Conservation (phyloP, 2,888 invertebrate species). For the Cetonia aurata region DNA sequence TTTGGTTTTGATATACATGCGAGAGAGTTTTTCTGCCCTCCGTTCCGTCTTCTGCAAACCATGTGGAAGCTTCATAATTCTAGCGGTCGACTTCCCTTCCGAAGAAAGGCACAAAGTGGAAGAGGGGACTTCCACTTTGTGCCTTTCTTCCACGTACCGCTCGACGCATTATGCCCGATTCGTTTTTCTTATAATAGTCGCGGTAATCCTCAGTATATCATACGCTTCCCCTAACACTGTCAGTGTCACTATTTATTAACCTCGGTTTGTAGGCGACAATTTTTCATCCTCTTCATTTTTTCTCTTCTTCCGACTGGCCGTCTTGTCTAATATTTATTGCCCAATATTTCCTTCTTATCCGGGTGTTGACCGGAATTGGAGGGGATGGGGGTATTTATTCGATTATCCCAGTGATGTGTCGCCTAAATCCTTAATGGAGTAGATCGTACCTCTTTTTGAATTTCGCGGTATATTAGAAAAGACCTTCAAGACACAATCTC, state of each 20-base stretch:
- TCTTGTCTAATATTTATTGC: slow-evolving; percentile 52
- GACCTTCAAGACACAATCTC: no score
- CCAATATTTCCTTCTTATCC: slow-evolving; percentile 51
- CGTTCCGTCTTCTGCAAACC: background rate
- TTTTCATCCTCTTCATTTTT: slow-evolving; percentile 59
- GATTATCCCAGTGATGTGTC: slow-evolving; percentile 26
- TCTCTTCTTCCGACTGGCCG: slow-evolving; percentile 36
- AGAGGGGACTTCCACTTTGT: background rate
- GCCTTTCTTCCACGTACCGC: slow-evolving; percentile 3
- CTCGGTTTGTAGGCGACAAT: slow-evolving; percentile 54
- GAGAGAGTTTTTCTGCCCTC: background rate
- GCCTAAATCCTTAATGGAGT: background rate
- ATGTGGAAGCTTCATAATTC: background rate
- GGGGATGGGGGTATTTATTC: slow-evolving; percentile 35
- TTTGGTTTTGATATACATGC: slow-evolving; percentile 41
- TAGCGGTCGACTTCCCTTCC: background rate
- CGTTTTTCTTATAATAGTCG: slow-evolving; percentile 42
- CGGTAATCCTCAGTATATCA: slow-evolving; percentile 57
- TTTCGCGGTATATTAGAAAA: no score
- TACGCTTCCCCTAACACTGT: slow-evolving; percentile 54
- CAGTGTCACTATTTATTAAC: slow-evolving; percentile 60
- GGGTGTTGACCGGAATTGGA: slow-evolving; percentile 28
- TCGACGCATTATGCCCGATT: slow-evolving; percentile 31
- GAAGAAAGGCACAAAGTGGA: no score
- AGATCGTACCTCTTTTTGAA: no score